phyloP scores from a whole-genome alignment of 2,113 vertebrate genomes.

The Acrocephalus kingi region DNA sequence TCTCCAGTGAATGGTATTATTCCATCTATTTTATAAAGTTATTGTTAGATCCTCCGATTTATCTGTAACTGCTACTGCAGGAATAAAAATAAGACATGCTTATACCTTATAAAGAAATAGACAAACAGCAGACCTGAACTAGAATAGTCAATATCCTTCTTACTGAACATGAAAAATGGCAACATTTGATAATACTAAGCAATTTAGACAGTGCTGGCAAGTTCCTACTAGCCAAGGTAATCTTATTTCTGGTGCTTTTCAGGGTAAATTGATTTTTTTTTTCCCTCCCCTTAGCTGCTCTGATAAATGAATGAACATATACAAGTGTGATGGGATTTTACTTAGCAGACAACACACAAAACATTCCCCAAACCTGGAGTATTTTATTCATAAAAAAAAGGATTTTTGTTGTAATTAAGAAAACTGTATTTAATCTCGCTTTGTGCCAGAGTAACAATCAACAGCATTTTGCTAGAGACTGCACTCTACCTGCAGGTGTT shows the following conservation, averaged over 20 bases:
- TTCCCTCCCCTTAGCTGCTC: conserved; percentile 54
- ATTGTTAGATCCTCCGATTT: background rate
- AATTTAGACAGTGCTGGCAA: conserved; percentile 66
- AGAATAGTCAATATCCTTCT: conserved; percentile 40
- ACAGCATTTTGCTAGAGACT: conserved; percentile 68
- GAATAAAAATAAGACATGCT: conserved; percentile 34
- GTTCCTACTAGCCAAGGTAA: conserved; percentile 70
- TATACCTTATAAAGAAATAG: background rate
- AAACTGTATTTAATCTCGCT: conserved; percentile 68
- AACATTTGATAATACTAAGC: conserved; percentile 69
- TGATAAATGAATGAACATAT: conserved; percentile 78
- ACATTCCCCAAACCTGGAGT: conserved; percentile 62
- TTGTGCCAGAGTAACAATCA: conserved; percentile 68
- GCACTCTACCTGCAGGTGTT: conserved; percentile 74
- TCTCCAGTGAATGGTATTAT: conserved; percentile 8
- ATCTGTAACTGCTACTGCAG: conserved; percentile 19
- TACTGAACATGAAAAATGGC: conserved; percentile 51
- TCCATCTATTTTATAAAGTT: conserved; percentile 49
- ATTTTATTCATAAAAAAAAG: conserved; percentile 72
- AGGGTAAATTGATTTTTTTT: conserved; percentile 75
- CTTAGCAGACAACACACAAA: conserved; percentile 69
- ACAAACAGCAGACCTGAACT: conserved; percentile 26
- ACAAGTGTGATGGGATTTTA: conserved; percentile 75
- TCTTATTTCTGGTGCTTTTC: conserved; percentile 77
- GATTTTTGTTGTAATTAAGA: conserved; percentile 78